Conservation (phyloP, 2,113 vertebrate species). For the Motacilla alba region DNA sequence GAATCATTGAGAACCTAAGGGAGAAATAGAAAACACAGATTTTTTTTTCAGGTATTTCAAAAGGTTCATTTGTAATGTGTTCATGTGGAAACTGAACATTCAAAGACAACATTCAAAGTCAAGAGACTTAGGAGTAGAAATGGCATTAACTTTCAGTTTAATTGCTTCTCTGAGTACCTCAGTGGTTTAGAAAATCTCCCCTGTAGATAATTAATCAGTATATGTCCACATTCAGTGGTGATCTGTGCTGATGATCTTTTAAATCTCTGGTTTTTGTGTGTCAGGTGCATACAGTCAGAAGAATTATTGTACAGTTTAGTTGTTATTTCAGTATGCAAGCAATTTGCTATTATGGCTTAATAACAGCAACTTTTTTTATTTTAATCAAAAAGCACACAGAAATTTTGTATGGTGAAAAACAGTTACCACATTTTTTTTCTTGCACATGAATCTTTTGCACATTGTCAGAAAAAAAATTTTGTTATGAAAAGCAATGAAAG, state of each 20-base stretch:
- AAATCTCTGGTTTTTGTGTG: neutral
- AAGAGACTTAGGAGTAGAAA: neutral
- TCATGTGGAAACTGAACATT: neutral
- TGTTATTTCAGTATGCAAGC: neutral
- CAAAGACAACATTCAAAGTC: neutral
- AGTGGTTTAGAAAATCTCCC: neutral
- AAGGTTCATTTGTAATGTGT: neutral
- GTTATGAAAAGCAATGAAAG: neutral
- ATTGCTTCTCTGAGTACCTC: neutral
- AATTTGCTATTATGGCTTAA: neutral
- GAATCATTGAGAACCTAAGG: neutral
- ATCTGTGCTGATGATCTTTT: neutral
- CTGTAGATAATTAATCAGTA: neutral
- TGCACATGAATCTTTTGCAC: accelerated
- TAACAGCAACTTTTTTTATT: neutral
- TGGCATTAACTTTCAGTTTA: neutral
- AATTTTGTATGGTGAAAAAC: neutral
- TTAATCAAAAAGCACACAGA: neutral
- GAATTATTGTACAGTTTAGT: neutral
- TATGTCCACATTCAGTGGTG: neutral
- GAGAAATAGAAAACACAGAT: neutral
- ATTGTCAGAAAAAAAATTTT: neutral
- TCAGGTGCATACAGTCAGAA: neutral
- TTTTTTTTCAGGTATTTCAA: neutral
- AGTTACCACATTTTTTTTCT: neutral